Percentiles rank a stretch among this genome's conserved stretches.
These are phyloP conservation scores for Trichonephila clavipes DNA, from an alignment of 1,140 invertebrate species.

Conservation along the genomic window DNA sequence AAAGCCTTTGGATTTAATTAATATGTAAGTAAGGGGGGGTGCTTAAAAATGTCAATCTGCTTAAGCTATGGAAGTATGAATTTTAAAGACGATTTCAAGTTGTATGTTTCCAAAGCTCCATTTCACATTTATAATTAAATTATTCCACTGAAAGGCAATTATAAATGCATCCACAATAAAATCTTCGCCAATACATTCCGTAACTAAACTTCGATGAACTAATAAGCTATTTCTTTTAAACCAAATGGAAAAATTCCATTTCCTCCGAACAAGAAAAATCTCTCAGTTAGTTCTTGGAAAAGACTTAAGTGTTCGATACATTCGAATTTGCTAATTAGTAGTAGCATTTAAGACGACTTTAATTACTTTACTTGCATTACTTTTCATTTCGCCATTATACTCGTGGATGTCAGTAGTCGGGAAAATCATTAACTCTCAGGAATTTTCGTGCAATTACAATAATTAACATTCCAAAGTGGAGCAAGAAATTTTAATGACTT, in stretches of 20 bases:
- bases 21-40: too few relatives aligned
- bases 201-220: neutral
- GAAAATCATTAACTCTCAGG: conserved; percentile 3
- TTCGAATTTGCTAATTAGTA: conserved; percentile 2
- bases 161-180: neutral
- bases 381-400: neutral
- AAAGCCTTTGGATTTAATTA: too few relatives aligned
- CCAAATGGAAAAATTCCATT: neutral
- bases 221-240: neutral
- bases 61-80: too few relatives aligned
- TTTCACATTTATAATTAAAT: too few relatives aligned
- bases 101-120: too few relatives aligned
- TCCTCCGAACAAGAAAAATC: neutral
- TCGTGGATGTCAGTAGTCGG: neutral
- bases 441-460: conserved; percentile 26
- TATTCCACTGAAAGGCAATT: neutral
- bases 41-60: too few relatives aligned
- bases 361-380: conserved; percentile 8
- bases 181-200: neutral
- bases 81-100: too few relatives aligned
- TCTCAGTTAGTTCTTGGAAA: neutral
- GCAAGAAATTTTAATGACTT: neutral
- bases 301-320: neutral
- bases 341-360: conserved; percentile 15
- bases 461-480: conserved; percentile 11